These are phyloP conservation scores for Chelonus formosanus DNA, from an alignment of 2,888 invertebrate genomes.

Conservation along the genomic window DNA sequence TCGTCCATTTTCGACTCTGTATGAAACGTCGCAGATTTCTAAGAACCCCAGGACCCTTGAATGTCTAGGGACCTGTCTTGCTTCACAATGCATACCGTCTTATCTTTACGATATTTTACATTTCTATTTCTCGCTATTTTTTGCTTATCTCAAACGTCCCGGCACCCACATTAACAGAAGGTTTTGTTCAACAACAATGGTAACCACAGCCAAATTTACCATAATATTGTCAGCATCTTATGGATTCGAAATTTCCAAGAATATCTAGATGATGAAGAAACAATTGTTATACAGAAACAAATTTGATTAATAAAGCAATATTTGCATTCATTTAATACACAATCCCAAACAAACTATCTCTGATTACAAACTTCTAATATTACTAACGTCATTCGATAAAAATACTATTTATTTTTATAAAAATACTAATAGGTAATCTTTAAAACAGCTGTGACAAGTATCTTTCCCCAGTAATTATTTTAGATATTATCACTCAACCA, in stretches of 20 bases:
- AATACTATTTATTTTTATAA: background rate
- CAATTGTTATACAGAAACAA: no score
- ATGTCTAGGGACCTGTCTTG: slow-evolving; percentile 7
- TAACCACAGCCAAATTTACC: background rate
- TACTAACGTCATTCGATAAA: background rate
- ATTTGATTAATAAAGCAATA: no score
- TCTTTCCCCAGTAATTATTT: no score
- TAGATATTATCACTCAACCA: no score
- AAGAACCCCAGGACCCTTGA: slow-evolving; percentile 19
- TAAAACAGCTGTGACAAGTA: no score
- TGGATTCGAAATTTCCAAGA: no score
- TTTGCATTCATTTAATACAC: no score
- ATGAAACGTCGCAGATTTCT: slow-evolving; percentile 24
- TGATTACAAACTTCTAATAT: background rate
- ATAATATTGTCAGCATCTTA: background rate
- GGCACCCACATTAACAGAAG: background rate
- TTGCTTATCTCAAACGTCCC: background rate
- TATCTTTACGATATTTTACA: background rate
- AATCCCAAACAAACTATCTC: no score
- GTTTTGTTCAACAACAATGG: background rate
- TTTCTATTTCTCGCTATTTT: background rate
- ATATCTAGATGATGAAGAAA: no score
- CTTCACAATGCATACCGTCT: slow-evolving; percentile 17
- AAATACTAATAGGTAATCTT: no score
- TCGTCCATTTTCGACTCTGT: slow-evolving; percentile 25